Percentiles rank a stretch among this genome's conserved stretches.
Conservation (phyloP, 2,113 vertebrate species). For the Myotis brandtii region DNA sequence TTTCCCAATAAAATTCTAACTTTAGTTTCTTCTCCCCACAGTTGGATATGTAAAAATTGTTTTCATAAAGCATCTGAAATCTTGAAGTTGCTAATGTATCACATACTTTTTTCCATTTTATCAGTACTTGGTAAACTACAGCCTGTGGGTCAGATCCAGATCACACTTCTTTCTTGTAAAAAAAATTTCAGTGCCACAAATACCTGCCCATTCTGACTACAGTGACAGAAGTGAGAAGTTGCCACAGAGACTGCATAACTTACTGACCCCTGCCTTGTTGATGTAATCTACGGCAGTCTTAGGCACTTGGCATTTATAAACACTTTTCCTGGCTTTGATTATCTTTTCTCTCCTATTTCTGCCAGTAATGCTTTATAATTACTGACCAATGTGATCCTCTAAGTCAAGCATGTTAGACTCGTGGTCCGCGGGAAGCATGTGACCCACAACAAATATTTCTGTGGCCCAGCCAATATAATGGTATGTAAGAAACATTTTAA, state of each 20-base stretch:
- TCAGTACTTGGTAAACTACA: not conserved
- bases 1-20: not conserved
- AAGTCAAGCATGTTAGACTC: not conserved
- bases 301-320: constrained; percentile 37
- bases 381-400: not conserved
- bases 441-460: too few species aligned
- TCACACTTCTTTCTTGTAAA: not conserved
- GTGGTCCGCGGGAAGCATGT: too few species aligned
- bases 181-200: not conserved
- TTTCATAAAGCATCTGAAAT: constrained; percentile 7
- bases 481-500: too few species aligned
- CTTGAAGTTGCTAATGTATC: not conserved
- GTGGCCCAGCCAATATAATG: too few species aligned
- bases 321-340: not conserved
- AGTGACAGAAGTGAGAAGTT: not conserved
- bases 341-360: not conserved
- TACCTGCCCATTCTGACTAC: not conserved
- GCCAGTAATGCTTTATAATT: not conserved
- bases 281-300: not conserved
- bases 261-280: not conserved
- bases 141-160: not conserved
- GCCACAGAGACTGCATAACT: not conserved
- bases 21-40: not conserved
- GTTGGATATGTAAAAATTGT: not conserved
- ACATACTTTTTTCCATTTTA: not conserved